Conservation (phyloP, 2,113 vertebrate genomes). For the Channa argus region DNA sequence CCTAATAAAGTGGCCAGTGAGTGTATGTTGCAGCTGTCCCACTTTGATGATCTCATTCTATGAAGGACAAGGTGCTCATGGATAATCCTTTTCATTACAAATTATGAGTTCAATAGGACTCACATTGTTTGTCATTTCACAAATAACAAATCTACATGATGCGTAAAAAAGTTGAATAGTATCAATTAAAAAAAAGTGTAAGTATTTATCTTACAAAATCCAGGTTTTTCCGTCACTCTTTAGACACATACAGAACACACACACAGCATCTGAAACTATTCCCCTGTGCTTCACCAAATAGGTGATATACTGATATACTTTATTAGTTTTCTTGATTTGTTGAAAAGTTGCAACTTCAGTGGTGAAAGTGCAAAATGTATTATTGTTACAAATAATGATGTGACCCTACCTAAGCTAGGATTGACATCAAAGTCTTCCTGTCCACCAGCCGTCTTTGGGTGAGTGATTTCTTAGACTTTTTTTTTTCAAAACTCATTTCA, state of each 20-base stretch:
- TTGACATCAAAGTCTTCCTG: not conserved
- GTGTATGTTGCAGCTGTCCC: no score
- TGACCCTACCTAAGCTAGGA: not conserved
- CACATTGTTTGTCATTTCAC: constrained; percentile 5
- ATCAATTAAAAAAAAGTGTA: constrained; percentile 32
- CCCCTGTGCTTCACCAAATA: not conserved
- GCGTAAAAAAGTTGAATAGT: constrained; percentile 5
- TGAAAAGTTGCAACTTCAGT: constrained; percentile 13
- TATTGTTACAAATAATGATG: not conserved
- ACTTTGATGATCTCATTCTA: no score
- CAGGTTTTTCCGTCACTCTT: constrained; percentile 24
- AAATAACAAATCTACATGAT: constrained; percentile 20
- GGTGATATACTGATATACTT: not conserved
- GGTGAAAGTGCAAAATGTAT: not conserved
- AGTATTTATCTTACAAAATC: constrained; percentile 46
- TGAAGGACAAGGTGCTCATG: constrained; percentile 1
- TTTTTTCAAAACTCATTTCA: not conserved
- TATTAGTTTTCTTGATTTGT: not conserved
- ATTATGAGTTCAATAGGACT: not conserved
- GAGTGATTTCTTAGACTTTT: not conserved
- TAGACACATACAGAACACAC: constrained; percentile 39
- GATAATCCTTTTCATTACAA: constrained; percentile 12
- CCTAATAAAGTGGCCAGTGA: no score
- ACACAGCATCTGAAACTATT: not conserved
- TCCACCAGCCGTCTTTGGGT: not conserved